Conservation (phyloP, 1,140 invertebrate species). For the Agrypnia vestita region DNA sequence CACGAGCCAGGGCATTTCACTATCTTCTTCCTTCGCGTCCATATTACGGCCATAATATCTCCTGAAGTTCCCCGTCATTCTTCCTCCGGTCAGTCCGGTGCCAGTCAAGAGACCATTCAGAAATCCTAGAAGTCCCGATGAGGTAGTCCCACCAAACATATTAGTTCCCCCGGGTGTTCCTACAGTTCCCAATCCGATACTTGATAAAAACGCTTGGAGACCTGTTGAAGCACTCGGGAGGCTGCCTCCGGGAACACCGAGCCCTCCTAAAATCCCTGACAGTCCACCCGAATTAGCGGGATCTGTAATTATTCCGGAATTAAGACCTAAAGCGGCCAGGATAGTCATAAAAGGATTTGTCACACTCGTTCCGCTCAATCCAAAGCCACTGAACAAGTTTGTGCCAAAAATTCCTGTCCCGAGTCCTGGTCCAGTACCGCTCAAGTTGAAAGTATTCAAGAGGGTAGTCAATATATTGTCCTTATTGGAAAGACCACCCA, state of each 20-base stretch:
- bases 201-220: neutral
- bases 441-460: too few relatives aligned
- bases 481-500: too few relatives aligned
- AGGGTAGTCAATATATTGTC: too few relatives aligned
- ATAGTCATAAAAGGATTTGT: too few relatives aligned
- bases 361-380: too few relatives aligned
- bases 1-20: constrained; percentile 75
- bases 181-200: constrained; percentile 6
- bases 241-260: constrained; percentile 15
- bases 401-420: neutral
- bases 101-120: neutral
- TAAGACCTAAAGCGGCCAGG: neutral
- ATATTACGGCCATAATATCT: constrained; percentile 20
- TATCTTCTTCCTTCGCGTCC: neutral
- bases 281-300: neutral
- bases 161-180: neutral
- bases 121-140: neutral
- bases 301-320: neutral
- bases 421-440: too few relatives aligned
- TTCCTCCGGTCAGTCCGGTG: neutral
- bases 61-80: too few relatives aligned
- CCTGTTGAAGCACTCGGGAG: neutral
- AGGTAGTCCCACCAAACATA: neutral
- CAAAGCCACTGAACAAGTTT: too few relatives aligned
- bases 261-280: neutral